Base-by-base conservation (phyloP, 1,140 invertebrate genomes). In the Onthophagus taurus region DNA sequence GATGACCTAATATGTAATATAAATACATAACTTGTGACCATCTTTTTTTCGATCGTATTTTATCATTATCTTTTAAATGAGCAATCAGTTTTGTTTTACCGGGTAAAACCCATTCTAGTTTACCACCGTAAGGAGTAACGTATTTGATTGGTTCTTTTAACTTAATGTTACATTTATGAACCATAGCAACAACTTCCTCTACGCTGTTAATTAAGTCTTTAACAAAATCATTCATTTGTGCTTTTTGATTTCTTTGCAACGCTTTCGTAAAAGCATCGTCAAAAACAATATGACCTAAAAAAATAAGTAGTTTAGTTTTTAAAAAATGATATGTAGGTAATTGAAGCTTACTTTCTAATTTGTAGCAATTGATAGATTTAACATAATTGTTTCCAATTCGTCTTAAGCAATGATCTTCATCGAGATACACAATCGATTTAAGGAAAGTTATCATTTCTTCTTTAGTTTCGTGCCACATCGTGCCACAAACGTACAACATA, bases 1-100 rank as follows among this genome's bases (percentile, higher is more conserved):
- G n/a, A 62, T 83, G 82, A 1, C 89, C 89, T 13, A 94, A 68
- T 11, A 94, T 68, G 57, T 92, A 94, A 66, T 94, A 94, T 84
- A 95, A 89, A 66, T 94, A 94, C 89, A 93, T 93, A 4, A 91
- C 85, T 66, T 84, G 81, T 43, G 81, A 85, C 83, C 83, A 85
- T 41, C 83, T 69, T 62, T 87, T 86, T 51, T 85, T 81, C 58
- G 89, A 83, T 35, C 90, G 69, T 45, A 95, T 93, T 60, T 86
- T 89, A 30, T 76, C 74, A 57, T 89, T 91, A 62, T 94, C 88
- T 61, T 94, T 94, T 21, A 94, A 61, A 60, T 95, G 90, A 6
- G 84, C 81, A 50, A 85, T 80, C 66, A 95, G 74, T 57, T 83
- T 81, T 17, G 85, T 92, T 54, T 83, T 82, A 9, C 89, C 89